Base-by-base conservation (phyloP, 2,113 vertebrate genomes). In the Pollachius pollachius region DNA sequence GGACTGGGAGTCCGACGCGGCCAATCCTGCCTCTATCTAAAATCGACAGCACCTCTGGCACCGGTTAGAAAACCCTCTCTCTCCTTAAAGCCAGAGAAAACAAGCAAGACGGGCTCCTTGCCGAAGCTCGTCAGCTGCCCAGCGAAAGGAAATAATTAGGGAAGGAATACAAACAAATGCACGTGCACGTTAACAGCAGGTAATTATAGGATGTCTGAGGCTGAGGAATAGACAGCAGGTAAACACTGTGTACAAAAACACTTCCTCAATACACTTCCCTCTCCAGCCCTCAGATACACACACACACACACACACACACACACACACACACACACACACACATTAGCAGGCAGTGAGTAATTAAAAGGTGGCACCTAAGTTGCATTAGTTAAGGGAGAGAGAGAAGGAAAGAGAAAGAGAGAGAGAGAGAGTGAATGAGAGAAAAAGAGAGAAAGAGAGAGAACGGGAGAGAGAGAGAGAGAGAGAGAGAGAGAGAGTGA, bases 321-420 rank as follows among this genome's bases (percentile, higher is more conserved):
- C 37, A 41, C 37, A 41, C 37, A 41, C 37, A 41, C 37, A 41
- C 37, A 41, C 37, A 41, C 37, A 41, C 5, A 41, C 54, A 56
- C 17, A 4, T 56, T 16, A 57, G 54, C 13, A 13, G 54, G 54
- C 54, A 57, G 15, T 17, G 54, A 57, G 54, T 57, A 57, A 0
- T 57, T 57, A 57, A 57, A 57, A 57, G 15, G 54, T n/a, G 54
- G 15, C 54, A 57, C 54, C 54, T 57, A 57, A 57, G 54, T 57
- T 57, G 15, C 54, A 57, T 48, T 48, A 48, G 41, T 48, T 13
- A 48, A 48, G 41, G 12, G 41, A 48, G 41, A 5, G 7, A 48
- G 41, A 48, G 41, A 48, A 9, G 9, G 41, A 48, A 9, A 48
- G 41, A 48, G 41, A 48, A 7, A 9, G 41, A 48, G 41, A 48